Percentiles rank a stretch among this genome's conserved stretches.
These are phyloP conservation scores for Drosophila orosa DNA, from an alignment of 1,140 invertebrate species.

Conservation along the genomic window DNA sequence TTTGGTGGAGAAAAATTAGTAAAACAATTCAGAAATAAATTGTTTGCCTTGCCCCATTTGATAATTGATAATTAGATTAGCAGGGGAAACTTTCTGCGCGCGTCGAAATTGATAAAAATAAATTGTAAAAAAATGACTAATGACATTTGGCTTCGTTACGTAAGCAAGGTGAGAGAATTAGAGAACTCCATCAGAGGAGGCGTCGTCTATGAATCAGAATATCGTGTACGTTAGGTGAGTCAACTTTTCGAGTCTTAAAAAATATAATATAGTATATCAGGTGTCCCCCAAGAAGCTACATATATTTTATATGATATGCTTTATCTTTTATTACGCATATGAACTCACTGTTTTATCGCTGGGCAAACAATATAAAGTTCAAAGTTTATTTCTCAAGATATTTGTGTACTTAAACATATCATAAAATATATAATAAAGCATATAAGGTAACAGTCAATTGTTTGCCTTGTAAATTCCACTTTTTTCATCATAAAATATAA, in stretches of 20 bases:
- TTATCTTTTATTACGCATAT: conserved; percentile 7
- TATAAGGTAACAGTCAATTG: too few species aligned
- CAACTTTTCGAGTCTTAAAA: conserved; percentile 8
- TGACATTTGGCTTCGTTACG: conserved; percentile 37
- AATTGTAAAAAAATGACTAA: conserved; percentile 55
- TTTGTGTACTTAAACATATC: not conserved
- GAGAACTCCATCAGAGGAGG: conserved; percentile 26
- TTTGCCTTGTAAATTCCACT: not conserved
- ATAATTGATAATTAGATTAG: conserved; percentile 59
- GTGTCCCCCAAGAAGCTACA: not conserved
- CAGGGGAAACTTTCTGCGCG: conserved; percentile 39
- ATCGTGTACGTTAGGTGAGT: conserved; percentile 43
- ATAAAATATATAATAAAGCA: not conserved
- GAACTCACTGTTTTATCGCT: not conserved
- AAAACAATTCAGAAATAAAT: conserved; percentile 32
- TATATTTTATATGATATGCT: conserved; percentile 3
- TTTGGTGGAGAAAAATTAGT: conserved; percentile 7
- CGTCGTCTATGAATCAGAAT: conserved; percentile 55
- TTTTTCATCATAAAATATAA: not conserved
- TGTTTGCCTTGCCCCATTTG: conserved; percentile 48
- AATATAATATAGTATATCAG: conserved; percentile 16
- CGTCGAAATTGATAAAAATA: conserved; percentile 9
- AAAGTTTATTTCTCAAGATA: conserved; percentile 4
- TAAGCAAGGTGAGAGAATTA: conserved; percentile 50
- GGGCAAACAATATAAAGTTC: not conserved